Evolutionary conservation across 2,113 vertebrate genomes (phyloP), one percentile per base, ranked within the genome.

Genomic region (Pleuronectes platessa): DNA sequence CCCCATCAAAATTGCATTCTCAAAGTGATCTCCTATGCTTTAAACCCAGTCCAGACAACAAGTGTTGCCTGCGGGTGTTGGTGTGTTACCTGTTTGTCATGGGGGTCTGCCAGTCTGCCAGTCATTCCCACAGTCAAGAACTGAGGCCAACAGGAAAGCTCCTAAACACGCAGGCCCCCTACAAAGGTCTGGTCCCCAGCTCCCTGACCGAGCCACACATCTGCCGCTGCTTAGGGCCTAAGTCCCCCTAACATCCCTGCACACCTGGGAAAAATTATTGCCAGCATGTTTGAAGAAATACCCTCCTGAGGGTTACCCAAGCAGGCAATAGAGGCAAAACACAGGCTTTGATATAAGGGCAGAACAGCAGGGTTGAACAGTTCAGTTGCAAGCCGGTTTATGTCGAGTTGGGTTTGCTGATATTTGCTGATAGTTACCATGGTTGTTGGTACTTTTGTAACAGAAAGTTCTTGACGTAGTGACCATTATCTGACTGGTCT

Each of bases 201-300:
- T 88, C 68, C 79, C 12, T 66, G 68, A 77, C 55, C 87, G 66
- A 86, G 83, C 71, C 75, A 81, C 85, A 90, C 91, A 95, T 94
- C 79, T 91, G 91, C 81, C 85, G 87, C 76, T 83, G 63, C 87
- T 94, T 94, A 90, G 78, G 60, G 70, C 64, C 42, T 76, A 76
- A 83, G 86, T 89, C 78, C 81, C 81, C 61, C 59, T 83, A 65
- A 78, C 77, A 78, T 86, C 85, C 81, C 61, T 45, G 70, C 84
- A 84, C 93, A 93, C 86, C 93, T 93, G 93, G 86, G 71, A 94
- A 77, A 76, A 85, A 94, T 94, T 94, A 95, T 62, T 66, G 68
- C 72, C 72, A 81, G 87, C 69, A 49, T 90, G 89, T 91, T 89
- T 93, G 82, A 91, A 92, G 87, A 93, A 92, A 92, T 88, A 68